Conservation (phyloP, 2,113 vertebrate species). For the Xenus cinereus region DNA sequence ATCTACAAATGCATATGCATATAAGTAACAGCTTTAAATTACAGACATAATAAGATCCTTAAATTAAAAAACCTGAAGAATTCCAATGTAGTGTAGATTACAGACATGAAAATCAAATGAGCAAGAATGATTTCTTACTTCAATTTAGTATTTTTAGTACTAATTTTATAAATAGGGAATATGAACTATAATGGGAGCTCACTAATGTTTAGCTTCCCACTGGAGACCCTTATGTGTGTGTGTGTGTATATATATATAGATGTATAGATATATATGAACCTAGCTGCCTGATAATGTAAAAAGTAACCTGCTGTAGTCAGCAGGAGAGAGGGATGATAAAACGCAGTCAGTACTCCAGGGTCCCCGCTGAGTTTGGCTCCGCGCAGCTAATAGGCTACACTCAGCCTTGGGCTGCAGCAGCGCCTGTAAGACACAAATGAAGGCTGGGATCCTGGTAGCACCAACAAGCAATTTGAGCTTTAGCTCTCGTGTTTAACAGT, state of each 20-base stretch:
- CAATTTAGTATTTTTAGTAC: neutral
- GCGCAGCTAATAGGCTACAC: neutral
- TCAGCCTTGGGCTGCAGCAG: neutral
- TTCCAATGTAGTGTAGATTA: neutral
- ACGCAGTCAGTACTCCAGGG: neutral
- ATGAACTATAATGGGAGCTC: neutral
- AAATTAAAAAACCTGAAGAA: neutral
- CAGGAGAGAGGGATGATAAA: slow-evolving; percentile 2
- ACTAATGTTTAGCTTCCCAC: neutral
- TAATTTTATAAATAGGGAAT: neutral
- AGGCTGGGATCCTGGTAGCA: neutral
- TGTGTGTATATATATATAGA: neutral
- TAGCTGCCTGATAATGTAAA: neutral
- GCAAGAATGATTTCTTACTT: neutral
- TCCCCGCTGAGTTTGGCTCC: neutral
- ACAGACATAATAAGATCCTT: neutral
- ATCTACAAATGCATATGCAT: neutral
- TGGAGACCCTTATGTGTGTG: neutral
- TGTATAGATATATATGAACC: neutral
- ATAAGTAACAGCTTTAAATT: neutral
- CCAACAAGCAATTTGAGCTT: neutral
- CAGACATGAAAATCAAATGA: neutral
- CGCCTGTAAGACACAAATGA: neutral
- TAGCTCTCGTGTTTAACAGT: neutral
- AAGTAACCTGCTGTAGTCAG: slow-evolving; percentile 11